phyloP scores from a whole-genome alignment of 2,888 invertebrate species.

The Pocota personata region DNA sequence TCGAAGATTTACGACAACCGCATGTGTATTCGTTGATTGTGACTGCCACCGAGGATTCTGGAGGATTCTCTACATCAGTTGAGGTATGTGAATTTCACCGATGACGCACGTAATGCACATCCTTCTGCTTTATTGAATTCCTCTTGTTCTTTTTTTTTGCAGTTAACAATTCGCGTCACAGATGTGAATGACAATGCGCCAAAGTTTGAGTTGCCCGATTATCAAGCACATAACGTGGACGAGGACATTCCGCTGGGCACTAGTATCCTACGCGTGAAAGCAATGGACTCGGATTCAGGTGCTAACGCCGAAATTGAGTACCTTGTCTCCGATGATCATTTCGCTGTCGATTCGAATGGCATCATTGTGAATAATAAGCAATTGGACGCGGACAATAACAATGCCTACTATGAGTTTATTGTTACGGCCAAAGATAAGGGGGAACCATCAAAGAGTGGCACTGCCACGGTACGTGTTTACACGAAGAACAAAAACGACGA shows the following conservation, averaged over 20 bases:
- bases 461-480: slow-evolving; percentile 96
- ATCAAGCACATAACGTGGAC: slow-evolving; percentile 97
- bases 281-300: slow-evolving; percentile 97
- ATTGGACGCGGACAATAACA: slow-evolving; percentile 97
- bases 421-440: slow-evolving; percentile 98
- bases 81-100: slow-evolving; percentile 86
- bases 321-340: slow-evolving; percentile 95
- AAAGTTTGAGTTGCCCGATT: slow-evolving; percentile 97
- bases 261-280: slow-evolving; percentile 96
- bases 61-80: slow-evolving; percentile 96
- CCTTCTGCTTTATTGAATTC: slow-evolving; percentile 26
- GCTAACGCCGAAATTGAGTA: slow-evolving; percentile 97
- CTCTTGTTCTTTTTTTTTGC: slow-evolving; percentile 79
- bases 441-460: slow-evolving; percentile 95
- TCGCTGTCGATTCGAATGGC: slow-evolving; percentile 96
- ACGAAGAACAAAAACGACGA: slow-evolving; percentile 99
- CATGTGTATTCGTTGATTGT: slow-evolving; percentile 96
- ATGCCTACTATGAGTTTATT: slow-evolving; percentile 96
- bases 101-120: not conserved
- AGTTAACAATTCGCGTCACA: slow-evolving; percentile 96
- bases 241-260: slow-evolving; percentile 97
- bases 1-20: slow-evolving; percentile 96
- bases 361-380: slow-evolving; percentile 96
- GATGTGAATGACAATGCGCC: slow-evolving; percentile 99
- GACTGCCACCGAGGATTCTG: slow-evolving; percentile 98